These are phyloP conservation scores for Tokudaia muenninki DNA, from an alignment of 2,797 vertebrate species.

Conservation along the genomic window DNA sequence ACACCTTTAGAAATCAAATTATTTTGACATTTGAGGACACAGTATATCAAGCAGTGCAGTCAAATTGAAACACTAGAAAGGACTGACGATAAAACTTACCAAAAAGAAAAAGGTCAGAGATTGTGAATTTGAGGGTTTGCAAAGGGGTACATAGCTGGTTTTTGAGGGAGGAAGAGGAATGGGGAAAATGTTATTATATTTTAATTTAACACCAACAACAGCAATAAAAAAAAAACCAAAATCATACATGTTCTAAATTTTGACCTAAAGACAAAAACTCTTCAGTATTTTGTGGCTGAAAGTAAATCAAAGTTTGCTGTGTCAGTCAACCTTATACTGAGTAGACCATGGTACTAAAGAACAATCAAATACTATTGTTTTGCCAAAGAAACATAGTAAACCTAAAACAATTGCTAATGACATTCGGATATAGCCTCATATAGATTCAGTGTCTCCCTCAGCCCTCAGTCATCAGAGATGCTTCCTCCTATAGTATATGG, in stretches of 20 bases:
- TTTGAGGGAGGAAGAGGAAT: neutral
- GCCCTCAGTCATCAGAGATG: neutral
- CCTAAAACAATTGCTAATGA: neutral
- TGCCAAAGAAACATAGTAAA: neutral
- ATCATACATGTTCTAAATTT: neutral
- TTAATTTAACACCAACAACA: neutral
- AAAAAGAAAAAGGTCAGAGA: neutral
- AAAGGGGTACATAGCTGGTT: neutral
- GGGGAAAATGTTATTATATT: neutral
- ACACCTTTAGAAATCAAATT: neutral
- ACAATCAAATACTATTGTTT: neutral
- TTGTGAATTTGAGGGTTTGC: neutral
- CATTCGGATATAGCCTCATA: neutral
- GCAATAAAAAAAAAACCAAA: neutral
- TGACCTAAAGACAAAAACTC: neutral
- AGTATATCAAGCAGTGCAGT: slow-evolving; percentile 67
- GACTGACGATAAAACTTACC: neutral
- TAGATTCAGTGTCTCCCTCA: neutral
- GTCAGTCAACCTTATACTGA: neutral
- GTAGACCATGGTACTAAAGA: neutral
- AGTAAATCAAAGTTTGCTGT: neutral
- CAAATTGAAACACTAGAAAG: slow-evolving; percentile 52
- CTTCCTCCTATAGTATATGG: neutral
- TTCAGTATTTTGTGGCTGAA: neutral
- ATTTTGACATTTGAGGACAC: slow-evolving; percentile 30